These are phyloP conservation scores for Gymnobelideus leadbeateri DNA, from an alignment of 2,113 vertebrate genomes.

Conservation along the genomic window DNA sequence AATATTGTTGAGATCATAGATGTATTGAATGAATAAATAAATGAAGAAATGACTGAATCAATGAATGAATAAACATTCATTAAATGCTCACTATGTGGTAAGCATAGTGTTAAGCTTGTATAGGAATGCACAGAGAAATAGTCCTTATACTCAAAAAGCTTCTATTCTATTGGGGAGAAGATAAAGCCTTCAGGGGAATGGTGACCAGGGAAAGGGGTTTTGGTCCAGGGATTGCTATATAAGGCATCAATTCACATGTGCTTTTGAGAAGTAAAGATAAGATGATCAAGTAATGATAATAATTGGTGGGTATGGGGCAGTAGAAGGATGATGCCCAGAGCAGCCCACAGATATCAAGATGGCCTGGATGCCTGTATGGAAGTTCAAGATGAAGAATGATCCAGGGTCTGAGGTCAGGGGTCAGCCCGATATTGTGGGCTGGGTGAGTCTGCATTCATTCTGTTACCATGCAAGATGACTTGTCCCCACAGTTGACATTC, in stretches of 20 bases:
- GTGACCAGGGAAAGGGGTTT: not conserved
- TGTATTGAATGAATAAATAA: not conserved
- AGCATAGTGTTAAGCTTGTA: not conserved
- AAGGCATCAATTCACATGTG: not conserved
- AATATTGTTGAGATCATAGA: not conserved
- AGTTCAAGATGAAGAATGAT: not conserved
- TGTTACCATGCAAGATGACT: not conserved
- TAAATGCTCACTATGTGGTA: not conserved
- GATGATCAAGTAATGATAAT: not conserved
- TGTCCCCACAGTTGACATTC: not conserved
- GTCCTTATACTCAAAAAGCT: not conserved
- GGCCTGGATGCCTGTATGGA: not conserved
- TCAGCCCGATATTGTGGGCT: not conserved
- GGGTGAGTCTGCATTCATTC: not conserved
- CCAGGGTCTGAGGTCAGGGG: not conserved
- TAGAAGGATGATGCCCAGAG: not conserved
- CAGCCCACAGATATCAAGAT: not conserved
- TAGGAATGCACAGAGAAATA: not conserved
- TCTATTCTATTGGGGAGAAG: not conserved
- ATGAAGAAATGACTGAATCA: not conserved
- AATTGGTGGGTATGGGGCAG: not conserved
- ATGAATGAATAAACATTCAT: not conserved
- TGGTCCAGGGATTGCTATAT: not conserved
- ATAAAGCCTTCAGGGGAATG: not conserved
- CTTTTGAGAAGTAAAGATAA: not conserved